Conservation (phyloP, 2,888 invertebrate genomes). For the Lithophane socia region DNA sequence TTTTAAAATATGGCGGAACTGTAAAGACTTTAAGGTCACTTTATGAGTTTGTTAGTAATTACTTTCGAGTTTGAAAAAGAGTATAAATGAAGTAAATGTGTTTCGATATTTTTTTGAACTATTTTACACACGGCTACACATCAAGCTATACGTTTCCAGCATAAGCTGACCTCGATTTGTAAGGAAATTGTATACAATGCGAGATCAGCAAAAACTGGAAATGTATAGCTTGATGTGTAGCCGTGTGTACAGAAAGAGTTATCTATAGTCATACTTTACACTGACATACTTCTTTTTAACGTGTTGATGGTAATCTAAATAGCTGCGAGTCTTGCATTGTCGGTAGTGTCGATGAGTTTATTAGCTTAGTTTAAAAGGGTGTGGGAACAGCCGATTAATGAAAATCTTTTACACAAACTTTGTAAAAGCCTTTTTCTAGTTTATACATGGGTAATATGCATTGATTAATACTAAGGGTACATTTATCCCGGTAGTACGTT, state of each 20-base stretch:
- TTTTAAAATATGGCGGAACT: slow-evolving; percentile 51
- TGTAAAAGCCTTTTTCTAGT: no score
- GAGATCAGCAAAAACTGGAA: no score
- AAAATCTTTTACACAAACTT: not conserved
- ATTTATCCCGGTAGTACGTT: no score
- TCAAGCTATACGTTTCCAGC: no score
- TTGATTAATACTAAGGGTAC: no score
- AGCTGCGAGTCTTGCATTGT: no score
- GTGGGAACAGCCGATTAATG: no score
- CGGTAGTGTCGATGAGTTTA: not conserved
- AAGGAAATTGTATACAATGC: no score
- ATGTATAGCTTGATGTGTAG: no score
- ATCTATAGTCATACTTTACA: not conserved
- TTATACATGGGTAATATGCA: not conserved
- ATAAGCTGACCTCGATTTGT: no score
- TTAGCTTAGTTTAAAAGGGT: not conserved
- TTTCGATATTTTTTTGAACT: not conserved
- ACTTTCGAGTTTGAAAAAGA: slow-evolving; percentile 24
- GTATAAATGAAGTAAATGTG: not conserved
- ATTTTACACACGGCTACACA: no score
- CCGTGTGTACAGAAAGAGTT: slow-evolving; percentile 17
- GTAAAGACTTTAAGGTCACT: slow-evolving; percentile 43
- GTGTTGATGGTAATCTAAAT: not conserved
- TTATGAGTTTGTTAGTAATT: slow-evolving; percentile 46
- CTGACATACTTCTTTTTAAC: not conserved